phyloP scores from a whole-genome alignment of 2,888 invertebrate species.

The Pherbina coryleti region DNA sequence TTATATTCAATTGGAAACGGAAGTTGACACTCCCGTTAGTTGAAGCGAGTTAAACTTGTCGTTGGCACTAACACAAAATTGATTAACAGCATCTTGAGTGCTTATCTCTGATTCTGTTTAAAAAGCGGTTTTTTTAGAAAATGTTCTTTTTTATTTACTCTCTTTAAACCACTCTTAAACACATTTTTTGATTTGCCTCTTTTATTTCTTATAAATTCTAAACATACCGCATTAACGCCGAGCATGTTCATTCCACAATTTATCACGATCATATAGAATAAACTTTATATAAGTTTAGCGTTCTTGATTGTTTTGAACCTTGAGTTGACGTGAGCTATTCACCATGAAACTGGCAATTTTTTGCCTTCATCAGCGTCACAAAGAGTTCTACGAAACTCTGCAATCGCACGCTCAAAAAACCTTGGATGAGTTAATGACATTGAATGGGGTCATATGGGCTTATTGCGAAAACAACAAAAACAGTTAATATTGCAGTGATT shows the following conservation, averaged over 20 bases:
- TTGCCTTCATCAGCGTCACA: neutral
- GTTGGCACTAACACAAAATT: neutral
- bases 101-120: neutral
- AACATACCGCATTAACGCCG: neutral
- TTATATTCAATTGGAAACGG: slow-evolving; percentile 17
- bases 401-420: slow-evolving; percentile 46
- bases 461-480: slow-evolving; percentile 9
- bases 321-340: neutral
- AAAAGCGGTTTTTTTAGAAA: too few species aligned
- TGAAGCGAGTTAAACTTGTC: neutral
- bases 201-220: neutral
- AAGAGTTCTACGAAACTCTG: neutral
- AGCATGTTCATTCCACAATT: neutral
- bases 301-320: slow-evolving; percentile 15
- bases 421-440: slow-evolving; percentile 62
- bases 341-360: too few species aligned
- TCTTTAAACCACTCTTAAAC: too few species aligned
- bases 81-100: neutral
- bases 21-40: slow-evolving; percentile 15
- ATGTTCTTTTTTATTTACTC: too few species aligned
- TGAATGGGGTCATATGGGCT: slow-evolving; percentile 57
- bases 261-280: neutral
- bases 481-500: neutral
- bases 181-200: neutral
- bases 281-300: neutral